Evolutionary conservation across 2,888 invertebrate genomes (phyloP).

Genomic region (Eudiplozoon nipponicum): DNA sequence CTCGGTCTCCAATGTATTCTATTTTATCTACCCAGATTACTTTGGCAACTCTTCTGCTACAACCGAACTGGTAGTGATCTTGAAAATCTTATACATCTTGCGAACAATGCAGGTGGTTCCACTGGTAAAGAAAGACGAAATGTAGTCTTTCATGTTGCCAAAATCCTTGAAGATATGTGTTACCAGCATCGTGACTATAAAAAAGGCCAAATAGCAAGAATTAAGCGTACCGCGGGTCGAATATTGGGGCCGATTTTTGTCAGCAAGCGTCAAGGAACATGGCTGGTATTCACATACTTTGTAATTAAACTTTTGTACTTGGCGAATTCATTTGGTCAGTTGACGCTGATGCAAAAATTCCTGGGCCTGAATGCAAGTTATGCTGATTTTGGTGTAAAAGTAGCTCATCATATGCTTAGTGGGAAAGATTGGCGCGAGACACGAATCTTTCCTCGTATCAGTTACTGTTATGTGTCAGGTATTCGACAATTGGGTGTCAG

Average conservation of each 20-base stretch:
- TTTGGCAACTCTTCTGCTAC: conserved; percentile 15
- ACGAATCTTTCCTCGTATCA: conserved; percentile 14
- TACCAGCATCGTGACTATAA: conserved; percentile 10
- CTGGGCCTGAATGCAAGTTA: conserved; percentile 6
- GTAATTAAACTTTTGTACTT: conserved; percentile 15
- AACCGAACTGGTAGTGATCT: conserved; percentile 15
- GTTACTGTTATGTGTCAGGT: conserved; percentile 7
- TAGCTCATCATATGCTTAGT: conserved; percentile 6
- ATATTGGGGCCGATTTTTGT: background rate
- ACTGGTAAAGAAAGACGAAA: background rate
- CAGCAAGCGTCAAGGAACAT: conserved; percentile 16
- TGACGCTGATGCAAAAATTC: conserved; percentile 15
- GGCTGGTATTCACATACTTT: conserved; percentile 11
- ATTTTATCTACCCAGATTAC: conserved; percentile 13
- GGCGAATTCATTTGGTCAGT: conserved; percentile 12
- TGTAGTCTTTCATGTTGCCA: conserved; percentile 2
- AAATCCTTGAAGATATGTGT: conserved; percentile 1
- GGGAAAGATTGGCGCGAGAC: conserved; percentile 14
- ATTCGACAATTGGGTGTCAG: background rate
- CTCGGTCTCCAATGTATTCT: conserved; percentile 13
- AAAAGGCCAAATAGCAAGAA: background rate
- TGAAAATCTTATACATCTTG: conserved; percentile 9
- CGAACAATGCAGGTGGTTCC: conserved; percentile 8
- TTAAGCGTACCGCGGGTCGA: conserved; percentile 3
- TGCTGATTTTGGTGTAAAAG: conserved; percentile 9